Evolutionary conservation across 1,140 invertebrate genomes (phyloP).

Genomic region (Lethrus apterus): DNA sequence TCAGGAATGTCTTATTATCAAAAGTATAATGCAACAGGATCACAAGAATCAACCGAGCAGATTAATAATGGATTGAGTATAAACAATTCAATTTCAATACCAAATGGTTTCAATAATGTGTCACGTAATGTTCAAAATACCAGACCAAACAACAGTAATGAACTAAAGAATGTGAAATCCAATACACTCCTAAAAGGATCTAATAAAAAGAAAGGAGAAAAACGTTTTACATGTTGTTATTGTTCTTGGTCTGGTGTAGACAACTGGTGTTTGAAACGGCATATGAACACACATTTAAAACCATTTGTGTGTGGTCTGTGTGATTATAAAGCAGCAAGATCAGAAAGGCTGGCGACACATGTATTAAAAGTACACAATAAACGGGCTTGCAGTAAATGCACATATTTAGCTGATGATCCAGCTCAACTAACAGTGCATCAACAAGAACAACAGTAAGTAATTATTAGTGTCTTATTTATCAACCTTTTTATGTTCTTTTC

Average conservation of each 20-base stretch:
- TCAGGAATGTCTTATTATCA: slow-evolving; percentile 45
- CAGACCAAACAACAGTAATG: slow-evolving; percentile 17
- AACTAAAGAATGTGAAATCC: slow-evolving; percentile 29
- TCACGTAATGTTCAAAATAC: slow-evolving; percentile 25
- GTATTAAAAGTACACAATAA: slow-evolving; percentile 87
- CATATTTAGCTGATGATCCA: slow-evolving; percentile 74
- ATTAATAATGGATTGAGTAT: slow-evolving; percentile 26
- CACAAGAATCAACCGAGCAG: slow-evolving; percentile 27
- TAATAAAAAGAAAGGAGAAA: slow-evolving; percentile 40
- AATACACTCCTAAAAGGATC: slow-evolving; percentile 24
- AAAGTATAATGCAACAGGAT: slow-evolving; percentile 32
- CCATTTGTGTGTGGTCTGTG: slow-evolving; percentile 82
- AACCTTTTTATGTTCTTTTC: slow-evolving; percentile 19
- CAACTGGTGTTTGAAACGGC: slow-evolving; percentile 86
- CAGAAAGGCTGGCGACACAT: slow-evolving; percentile 78
- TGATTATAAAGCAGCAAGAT: slow-evolving; percentile 84
- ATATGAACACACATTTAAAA: slow-evolving; percentile 86
- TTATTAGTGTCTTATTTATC: neutral
- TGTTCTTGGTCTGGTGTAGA: slow-evolving; percentile 89
- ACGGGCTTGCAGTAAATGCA: slow-evolving; percentile 78
- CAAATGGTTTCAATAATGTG: slow-evolving; percentile 34
- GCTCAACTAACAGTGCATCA: slow-evolving; percentile 69
- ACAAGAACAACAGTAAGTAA: slow-evolving; percentile 57
- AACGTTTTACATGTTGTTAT: slow-evolving; percentile 70
- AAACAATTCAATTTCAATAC: slow-evolving; percentile 32